Conservation (phyloP, 2,888 invertebrate genomes). For the Chalcis sispes region DNA sequence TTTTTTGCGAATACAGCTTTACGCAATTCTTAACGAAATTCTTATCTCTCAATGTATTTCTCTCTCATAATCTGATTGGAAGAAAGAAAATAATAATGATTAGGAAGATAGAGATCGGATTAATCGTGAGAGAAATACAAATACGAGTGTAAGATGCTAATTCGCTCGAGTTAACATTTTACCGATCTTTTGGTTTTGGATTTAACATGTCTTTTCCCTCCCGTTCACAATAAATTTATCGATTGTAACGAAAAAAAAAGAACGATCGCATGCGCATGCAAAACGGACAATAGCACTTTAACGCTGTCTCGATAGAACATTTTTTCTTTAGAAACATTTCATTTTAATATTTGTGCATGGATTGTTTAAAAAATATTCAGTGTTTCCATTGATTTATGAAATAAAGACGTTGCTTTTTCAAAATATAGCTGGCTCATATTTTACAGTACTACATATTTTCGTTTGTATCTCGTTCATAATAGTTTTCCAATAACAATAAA, state of each 20-base stretch:
- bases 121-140: conserved; percentile 18
- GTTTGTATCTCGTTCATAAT: too few relatives aligned
- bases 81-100: conserved; percentile 33
- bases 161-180: conserved; percentile 24
- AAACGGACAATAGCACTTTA: background rate
- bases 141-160: conserved; percentile 17
- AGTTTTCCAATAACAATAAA: too few relatives aligned
- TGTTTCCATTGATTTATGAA: too few relatives aligned
- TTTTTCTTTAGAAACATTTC: too few relatives aligned
- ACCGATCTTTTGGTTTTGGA: conserved; percentile 25
- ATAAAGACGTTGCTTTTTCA: too few relatives aligned
- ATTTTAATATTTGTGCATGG: too few relatives aligned
- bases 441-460: too few relatives aligned
- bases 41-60: conserved; percentile 19
- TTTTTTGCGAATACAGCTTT: conserved; percentile 21
- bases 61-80: conserved; percentile 22
- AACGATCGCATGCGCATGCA: conserved; percentile 9
- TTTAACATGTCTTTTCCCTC: conserved; percentile 27
- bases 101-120: conserved; percentile 50
- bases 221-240: conserved; percentile 4
- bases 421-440: too few relatives aligned
- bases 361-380: too few relatives aligned
- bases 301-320: background rate
- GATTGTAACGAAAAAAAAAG: conserved; percentile 30
- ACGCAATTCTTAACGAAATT: conserved; percentile 11